Evolutionary conservation across 2,797 vertebrate genomes (phyloP).

Genomic region (Sebastes steindachneri): DNA sequence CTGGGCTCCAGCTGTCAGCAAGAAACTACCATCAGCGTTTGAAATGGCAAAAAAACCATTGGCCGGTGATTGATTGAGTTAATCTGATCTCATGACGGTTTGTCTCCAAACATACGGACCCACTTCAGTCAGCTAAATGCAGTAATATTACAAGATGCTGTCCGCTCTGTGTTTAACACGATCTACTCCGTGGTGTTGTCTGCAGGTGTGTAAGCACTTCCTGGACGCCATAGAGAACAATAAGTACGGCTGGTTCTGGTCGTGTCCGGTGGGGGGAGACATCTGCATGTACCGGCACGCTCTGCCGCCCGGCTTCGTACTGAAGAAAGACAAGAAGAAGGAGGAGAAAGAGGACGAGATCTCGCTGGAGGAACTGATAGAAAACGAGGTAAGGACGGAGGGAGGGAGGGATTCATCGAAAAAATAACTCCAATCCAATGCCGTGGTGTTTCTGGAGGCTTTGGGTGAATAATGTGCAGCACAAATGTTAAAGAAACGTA

Average conservation of each 20-base stretch:
- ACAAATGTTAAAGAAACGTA: not conserved
- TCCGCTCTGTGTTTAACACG: not conserved
- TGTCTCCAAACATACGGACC: not conserved
- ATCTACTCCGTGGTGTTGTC: not conserved
- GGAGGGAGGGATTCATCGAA: not conserved
- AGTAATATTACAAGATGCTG: not conserved
- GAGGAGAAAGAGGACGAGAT: constrained; percentile 94
- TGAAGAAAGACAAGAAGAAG: constrained; percentile 98
- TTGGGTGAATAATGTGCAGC: not conserved
- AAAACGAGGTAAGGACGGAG: constrained; percentile 88
- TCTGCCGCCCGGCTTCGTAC: constrained; percentile 93
- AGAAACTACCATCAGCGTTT: not conserved
- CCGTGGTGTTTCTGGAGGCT: not conserved
- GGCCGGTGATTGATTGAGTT: not conserved
- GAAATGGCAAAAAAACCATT: not conserved
- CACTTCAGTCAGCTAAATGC: not conserved
- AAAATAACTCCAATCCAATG: not conserved
- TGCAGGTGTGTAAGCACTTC: constrained; percentile 94
- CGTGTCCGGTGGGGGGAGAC: constrained; percentile 92
- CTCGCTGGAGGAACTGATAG: constrained; percentile 97
- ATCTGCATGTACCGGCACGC: constrained; percentile 97
- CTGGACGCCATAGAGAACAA: constrained; percentile 97
- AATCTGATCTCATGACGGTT: not conserved
- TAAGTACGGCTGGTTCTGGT: constrained; percentile 99
- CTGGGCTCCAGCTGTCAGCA: not conserved